Evolutionary conservation across 2,888 invertebrate genomes (phyloP).

Genomic region (Philonicus albiceps): DNA sequence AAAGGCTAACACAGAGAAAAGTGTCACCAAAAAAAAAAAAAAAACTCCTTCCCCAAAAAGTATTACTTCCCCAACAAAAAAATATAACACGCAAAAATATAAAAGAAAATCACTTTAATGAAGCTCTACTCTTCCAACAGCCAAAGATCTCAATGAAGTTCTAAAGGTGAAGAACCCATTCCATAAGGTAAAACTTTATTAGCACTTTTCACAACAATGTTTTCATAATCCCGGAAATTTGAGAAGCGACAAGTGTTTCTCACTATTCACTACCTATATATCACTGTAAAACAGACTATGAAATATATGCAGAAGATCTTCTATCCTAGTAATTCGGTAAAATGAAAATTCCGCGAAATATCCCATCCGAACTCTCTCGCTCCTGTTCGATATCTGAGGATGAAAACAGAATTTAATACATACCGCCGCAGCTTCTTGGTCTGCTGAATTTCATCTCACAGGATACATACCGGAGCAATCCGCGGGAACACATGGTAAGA

Average conservation of each 20-base stretch:
- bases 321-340: neutral
- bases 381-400: neutral
- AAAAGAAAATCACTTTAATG: neutral
- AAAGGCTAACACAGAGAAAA: neutral
- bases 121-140: neutral
- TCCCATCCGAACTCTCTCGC: slow-evolving; percentile 9
- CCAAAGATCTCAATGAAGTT: neutral
- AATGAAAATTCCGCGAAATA: neutral
- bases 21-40: neutral
- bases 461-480: slow-evolving; percentile 11
- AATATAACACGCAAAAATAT: neutral
- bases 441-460: slow-evolving; percentile 16
- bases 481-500: slow-evolving; percentile 4
- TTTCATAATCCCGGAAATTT: neutral
- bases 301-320: neutral
- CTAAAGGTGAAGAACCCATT: neutral
- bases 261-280: neutral
- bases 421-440: neutral
- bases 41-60: neutral
- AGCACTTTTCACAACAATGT: slow-evolving; percentile 21
- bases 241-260: slow-evolving; percentile 7
- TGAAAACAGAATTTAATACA: slow-evolving; percentile 1
- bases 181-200: neutral
- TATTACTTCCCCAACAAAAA: neutral
- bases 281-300: neutral